Evolutionary conservation across 2,113 vertebrate species (phyloP).

Genomic region (Ptilorrhoa leucosticta): DNA sequence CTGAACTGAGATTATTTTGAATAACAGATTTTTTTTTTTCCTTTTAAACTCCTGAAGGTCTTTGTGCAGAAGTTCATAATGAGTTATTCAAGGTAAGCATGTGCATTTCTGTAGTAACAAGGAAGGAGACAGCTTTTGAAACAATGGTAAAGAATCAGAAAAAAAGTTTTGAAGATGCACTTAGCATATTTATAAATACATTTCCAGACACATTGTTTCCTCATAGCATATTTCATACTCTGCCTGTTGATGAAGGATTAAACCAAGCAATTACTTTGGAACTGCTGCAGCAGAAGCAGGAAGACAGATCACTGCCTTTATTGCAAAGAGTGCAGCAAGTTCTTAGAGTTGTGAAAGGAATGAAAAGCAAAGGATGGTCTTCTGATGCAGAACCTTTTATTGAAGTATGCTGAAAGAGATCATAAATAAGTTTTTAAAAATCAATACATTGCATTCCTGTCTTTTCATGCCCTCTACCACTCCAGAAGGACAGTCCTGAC

Average conservation of each 20-base stretch:
- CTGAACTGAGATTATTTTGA: constrained; percentile 20
- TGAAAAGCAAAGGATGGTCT: neutral
- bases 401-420: neutral
- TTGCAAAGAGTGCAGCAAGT: neutral
- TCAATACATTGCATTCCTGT: neutral
- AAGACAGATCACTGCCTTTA: neutral
- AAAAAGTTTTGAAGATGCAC: neutral
- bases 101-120: neutral
- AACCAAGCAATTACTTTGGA: neutral
- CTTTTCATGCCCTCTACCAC: neutral
- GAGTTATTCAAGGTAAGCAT: neutral
- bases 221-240: neutral
- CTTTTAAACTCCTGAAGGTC: neutral
- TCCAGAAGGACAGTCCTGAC: neutral
- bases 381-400: constrained; percentile 3
- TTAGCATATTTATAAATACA: neutral
- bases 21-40: neutral
- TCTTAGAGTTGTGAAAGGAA: constrained; percentile 3
- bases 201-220: neutral
- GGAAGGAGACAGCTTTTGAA: neutral
- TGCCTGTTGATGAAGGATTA: neutral
- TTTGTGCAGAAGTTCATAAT: neutral
- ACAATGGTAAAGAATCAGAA: neutral
- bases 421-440: neutral
- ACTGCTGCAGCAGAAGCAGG: neutral